These are phyloP conservation scores for Bombyx mandarina DNA, from an alignment of 1,140 invertebrate genomes.

Conservation along the genomic window DNA sequence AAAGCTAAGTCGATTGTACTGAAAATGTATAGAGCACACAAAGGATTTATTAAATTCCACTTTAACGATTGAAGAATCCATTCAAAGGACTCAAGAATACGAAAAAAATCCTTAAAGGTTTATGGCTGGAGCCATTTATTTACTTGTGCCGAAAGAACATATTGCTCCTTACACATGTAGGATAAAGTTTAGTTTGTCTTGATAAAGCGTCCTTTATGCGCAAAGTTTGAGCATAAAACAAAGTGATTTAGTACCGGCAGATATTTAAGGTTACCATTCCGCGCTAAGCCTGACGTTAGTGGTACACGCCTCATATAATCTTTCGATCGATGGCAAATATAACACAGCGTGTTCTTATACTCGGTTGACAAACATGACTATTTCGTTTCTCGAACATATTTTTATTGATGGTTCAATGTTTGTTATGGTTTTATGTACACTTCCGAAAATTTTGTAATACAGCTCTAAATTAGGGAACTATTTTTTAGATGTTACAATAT, in stretches of 20 bases:
- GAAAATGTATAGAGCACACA: too few species aligned
- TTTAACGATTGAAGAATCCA: too few species aligned
- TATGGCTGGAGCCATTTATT: constrained; percentile 3
- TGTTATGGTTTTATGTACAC: too few species aligned
- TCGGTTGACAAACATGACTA: background rate
- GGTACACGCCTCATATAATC: constrained; percentile 8
- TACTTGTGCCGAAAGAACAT: constrained; percentile 8
- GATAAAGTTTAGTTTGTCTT: constrained; percentile 12
- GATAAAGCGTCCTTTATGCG: constrained; percentile 19
- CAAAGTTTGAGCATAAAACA: constrained; percentile 18
- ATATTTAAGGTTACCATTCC: constrained; percentile 7
- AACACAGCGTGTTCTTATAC: background rate
- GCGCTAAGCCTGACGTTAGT: constrained; percentile 5
- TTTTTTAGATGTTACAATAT: too few species aligned
- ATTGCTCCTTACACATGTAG: constrained; percentile 10
- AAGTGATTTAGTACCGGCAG: constrained; percentile 14
- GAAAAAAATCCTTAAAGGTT: background rate
- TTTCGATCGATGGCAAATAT: background rate
- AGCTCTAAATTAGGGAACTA: too few species aligned
- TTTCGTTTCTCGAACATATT: too few species aligned
- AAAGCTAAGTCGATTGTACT: too few species aligned
- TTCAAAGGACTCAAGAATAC: background rate
- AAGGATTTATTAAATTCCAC: too few species aligned
- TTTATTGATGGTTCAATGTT: too few species aligned
- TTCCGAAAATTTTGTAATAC: too few species aligned